Evolutionary conservation across 2,797 vertebrate species (phyloP), one percentile per base, ranked within the genome.

Genomic region (Intellagama lesueurii): DNA sequence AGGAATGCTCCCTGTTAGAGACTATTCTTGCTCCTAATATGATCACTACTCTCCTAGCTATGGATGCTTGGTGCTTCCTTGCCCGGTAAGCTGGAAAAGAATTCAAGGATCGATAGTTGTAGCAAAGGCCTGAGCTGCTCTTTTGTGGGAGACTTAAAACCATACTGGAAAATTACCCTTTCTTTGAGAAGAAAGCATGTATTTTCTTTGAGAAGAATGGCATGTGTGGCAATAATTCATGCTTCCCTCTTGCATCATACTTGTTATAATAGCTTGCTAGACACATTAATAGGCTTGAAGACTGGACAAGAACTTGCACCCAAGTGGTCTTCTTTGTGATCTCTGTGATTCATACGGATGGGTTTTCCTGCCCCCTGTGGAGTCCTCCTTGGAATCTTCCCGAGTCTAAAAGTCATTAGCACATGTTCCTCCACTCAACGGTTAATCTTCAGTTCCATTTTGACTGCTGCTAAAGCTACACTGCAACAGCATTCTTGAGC

Each of bases 31-130:
- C 98, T 94, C 86, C 97, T 56, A 98, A 98, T 56, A 97, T 97
- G 91, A 97, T 98, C 90, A 97, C 98, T 0, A 97, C 98, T 87
- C 91, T 99, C 8, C 95, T 99, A 52, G 98, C 98, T 52, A 95
- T 98, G 95, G 99, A 99, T 82, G 96, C 97, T 0, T 99, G 99
- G 99, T 99, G 99, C 91, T 99, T 99, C 90, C 96, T 98, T 94
- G 98, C 98, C 73, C 97, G 98, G 99, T 99, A 95, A 96, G 94
- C 81, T 79, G 28, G 56, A 68, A 17, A 1, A 7, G 5, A 52
- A 40, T 52, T 80, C 5, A 40, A 14, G 72, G 66, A 0, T n/a
- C 4, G 22, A 30, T 69, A 87, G 87, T 17, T 70, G 22, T 69
- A 82, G 26, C 12, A 56, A 72, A 72, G 81, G 32, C 26, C 30